phyloP scores from a whole-genome alignment of 2,113 vertebrate species.

The Cynocephalus volans region DNA sequence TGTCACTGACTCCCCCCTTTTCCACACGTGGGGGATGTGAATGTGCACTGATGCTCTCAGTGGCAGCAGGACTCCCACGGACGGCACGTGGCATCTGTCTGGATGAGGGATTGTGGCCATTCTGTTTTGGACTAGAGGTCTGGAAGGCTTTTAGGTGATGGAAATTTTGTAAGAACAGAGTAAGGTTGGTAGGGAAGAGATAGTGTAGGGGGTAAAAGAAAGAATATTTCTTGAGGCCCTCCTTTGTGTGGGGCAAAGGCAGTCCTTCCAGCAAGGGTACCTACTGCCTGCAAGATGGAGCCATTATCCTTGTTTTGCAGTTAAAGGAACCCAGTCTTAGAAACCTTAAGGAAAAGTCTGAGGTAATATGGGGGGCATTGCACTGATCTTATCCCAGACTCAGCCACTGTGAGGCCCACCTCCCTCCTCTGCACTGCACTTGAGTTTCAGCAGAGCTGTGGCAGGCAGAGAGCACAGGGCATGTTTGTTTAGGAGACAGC shows the following conservation, averaged over 20 bases:
- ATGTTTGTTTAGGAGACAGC: background rate
- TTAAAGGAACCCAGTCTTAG: background rate
- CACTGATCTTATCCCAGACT: accelerated
- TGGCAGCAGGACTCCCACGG: accelerated
- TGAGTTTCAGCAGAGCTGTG: too few species aligned
- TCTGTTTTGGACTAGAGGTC: background rate
- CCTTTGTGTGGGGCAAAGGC: background rate
- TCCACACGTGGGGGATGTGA: background rate
- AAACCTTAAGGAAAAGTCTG: background rate
- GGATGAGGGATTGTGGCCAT: accelerated
- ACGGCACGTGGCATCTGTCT: accelerated
- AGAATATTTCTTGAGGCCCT: background rate
- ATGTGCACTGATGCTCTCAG: accelerated
- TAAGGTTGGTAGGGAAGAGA: too few species aligned
- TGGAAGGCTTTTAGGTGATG: too few species aligned
- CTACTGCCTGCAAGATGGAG: background rate
- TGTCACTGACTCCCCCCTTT: accelerated
- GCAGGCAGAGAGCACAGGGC: too few species aligned
- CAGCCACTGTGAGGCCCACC: background rate
- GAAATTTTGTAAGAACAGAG: background rate
- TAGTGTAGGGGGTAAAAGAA: too few species aligned
- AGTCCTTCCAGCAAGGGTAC: background rate
- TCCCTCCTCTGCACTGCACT: background rate
- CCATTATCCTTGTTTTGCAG: background rate
- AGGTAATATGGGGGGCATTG: too few species aligned